A percentile compares a stretch with the other conserved stretches of the same genome.
These are phyloP conservation scores for Polydrusus pterygomalis DNA, from an alignment of 2,888 invertebrate genomes.

Conservation along the genomic window DNA sequence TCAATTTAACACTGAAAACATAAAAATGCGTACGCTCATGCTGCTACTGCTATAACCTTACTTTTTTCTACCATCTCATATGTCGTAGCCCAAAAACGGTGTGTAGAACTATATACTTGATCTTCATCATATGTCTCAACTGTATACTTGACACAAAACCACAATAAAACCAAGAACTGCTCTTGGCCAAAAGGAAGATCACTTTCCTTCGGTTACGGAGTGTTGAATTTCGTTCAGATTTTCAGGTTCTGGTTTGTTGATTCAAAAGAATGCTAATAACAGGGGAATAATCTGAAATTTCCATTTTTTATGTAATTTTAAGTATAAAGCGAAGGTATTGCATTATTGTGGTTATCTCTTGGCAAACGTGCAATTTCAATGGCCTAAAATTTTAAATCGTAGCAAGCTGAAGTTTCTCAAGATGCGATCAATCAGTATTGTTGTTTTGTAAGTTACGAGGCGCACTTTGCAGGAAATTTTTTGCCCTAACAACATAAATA, in stretches of 20 bases:
- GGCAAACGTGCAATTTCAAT: slow-evolving; percentile 21
- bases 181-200: slow-evolving; percentile 25
- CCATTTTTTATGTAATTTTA: slow-evolving; percentile 35
- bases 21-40: too few species aligned
- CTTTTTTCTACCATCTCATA: too few species aligned
- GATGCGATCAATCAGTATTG: neutral
- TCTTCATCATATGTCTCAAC: too few species aligned
- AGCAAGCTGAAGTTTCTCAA: neutral
- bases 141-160: neutral
- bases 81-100: too few species aligned
- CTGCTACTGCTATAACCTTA: too few species aligned
- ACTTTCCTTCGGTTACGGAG: slow-evolving; percentile 39
- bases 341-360: slow-evolving; percentile 25
- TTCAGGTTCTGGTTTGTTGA: slow-evolving; percentile 29
- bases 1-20: too few species aligned
- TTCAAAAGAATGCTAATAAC: slow-evolving; percentile 33
- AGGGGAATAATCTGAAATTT: slow-evolving; percentile 32
- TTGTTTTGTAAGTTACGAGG: too few species aligned
- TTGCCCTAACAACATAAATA: too few species aligned
- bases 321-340: slow-evolving; percentile 19
- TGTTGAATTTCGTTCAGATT: slow-evolving; percentile 36
- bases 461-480: too few species aligned
- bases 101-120: too few species aligned
- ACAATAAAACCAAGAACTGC: neutral
- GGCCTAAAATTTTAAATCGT: neutral